Evolutionary conservation across 2,797 vertebrate species (phyloP).

Genomic region (Acanthopagrus latus): DNA sequence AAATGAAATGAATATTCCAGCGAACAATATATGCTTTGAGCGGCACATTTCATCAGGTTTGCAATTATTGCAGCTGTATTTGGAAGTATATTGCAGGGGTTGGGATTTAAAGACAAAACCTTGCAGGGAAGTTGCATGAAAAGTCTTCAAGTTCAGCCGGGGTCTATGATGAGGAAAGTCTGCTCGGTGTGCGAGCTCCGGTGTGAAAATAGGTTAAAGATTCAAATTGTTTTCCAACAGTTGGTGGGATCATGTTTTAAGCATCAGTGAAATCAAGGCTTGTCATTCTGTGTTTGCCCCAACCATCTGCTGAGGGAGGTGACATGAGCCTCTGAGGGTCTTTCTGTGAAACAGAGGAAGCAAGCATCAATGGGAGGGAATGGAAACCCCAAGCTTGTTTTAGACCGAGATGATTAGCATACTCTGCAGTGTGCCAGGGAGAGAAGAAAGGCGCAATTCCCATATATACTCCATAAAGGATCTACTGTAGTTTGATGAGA

Average conservation of each 20-base stretch:
- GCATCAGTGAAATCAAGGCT: slow-evolving; percentile 69
- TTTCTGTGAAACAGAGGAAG: slow-evolving; percentile 69
- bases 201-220: slow-evolving; percentile 72
- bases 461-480: slow-evolving; percentile 52
- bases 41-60: slow-evolving; percentile 42
- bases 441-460: slow-evolving; percentile 50
- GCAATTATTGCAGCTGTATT: slow-evolving; percentile 14
- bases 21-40: slow-evolving; percentile 33
- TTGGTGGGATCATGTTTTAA: slow-evolving; percentile 71
- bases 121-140: slow-evolving; percentile 39
- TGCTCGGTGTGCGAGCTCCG: slow-evolving; percentile 28
- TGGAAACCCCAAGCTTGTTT: slow-evolving; percentile 62
- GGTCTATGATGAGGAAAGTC: slow-evolving; percentile 51
- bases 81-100: slow-evolving; percentile 32
- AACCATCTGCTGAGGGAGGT: slow-evolving; percentile 77
- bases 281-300: slow-evolving; percentile 67
- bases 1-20: slow-evolving; percentile 36
- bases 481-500: slow-evolving; percentile 37
- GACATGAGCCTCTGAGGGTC: slow-evolving; percentile 67
- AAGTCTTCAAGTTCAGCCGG: slow-evolving; percentile 25
- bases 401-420: slow-evolving; percentile 69
- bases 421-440: slow-evolving; percentile 35
- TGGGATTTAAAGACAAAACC: neutral
- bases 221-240: slow-evolving; percentile 63
- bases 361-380: slow-evolving; percentile 40